A percentile compares a stretch with the other conserved stretches of the same genome.
phyloP scores from a whole-genome alignment of 2,888 invertebrate species.

The Drosophila neotestacea region DNA sequence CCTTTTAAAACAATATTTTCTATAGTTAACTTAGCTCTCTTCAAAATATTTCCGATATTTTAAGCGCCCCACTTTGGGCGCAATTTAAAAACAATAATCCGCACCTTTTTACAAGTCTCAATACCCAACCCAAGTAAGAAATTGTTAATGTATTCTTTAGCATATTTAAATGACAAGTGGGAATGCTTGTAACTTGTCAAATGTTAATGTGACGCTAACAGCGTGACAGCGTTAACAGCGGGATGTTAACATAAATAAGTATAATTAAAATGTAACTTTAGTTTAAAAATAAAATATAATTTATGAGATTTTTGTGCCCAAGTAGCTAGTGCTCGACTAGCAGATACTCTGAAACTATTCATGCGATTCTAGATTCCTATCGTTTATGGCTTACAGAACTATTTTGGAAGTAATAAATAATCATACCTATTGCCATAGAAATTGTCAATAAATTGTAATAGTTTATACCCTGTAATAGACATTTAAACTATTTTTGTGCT shows the following conservation, averaged over 20 bases:
- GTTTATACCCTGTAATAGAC: background rate
- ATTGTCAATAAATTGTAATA: background rate
- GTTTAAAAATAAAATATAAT: background rate
- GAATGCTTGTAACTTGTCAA: conserved; percentile 15
- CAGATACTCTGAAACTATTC: background rate
- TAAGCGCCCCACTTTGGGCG: background rate
- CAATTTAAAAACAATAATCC: background rate
- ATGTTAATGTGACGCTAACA: conserved; percentile 19
- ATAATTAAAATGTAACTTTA: conserved; percentile 8
- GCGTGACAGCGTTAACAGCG: conserved; percentile 11
- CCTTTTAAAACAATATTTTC: too few relatives aligned
- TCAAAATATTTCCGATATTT: background rate
- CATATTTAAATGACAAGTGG: conserved; percentile 7
- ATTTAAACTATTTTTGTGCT: background rate
- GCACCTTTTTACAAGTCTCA: background rate
- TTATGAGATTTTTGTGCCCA: background rate
- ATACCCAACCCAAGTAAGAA: conserved; percentile 5
- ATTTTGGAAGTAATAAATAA: too few relatives aligned
- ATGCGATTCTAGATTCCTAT: too few relatives aligned
- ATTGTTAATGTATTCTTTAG: conserved; percentile 4
- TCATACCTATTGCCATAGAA: too few relatives aligned
- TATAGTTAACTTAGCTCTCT: too few relatives aligned
- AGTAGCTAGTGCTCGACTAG: background rate
- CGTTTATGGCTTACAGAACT: too few relatives aligned
- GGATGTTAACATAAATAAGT: conserved; percentile 7